Evolutionary conservation across 2,888 invertebrate genomes (phyloP), one percentile per base, ranked within the genome.

Genomic region (Tridacna crocea): DNA sequence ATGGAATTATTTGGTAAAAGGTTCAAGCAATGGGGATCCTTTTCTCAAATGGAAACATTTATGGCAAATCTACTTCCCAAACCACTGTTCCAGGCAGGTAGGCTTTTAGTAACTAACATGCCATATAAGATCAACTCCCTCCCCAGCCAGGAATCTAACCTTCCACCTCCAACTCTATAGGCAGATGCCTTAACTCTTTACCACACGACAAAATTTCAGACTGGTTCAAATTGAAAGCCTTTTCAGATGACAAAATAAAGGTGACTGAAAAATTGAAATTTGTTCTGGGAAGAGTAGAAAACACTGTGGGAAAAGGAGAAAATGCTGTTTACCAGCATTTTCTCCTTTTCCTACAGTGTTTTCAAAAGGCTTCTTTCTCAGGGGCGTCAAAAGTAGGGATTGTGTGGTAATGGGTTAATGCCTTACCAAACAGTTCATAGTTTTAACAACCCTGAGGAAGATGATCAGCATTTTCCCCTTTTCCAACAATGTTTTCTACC

Each of bases 241-340:
- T 19, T n/a, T 0, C 12, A 15, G n/a, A 60, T n/a, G 10, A 24
- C 24, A 22, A 19, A 60, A 19, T 19, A n/a, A n/a, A 60, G 8
- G n/a, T n/a, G 22, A n/a, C 2, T 24, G 6, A n/a, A 60, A 60
- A 22, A 11, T 0, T 2, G 60, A n/a, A 2, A 22, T 60, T 60
- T n/a, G n/a, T 10, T 60, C 1, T 11, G 0, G 1, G 11, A 22
- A 11, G 24, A n/a, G 60, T 12, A n/a, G 60, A 60, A 60, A 19
- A 60, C 17, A 60, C n/a, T 19, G 60, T 60, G n/a, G n/a, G n/a
- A n/a, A 60, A 60, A 19, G 60, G n/a, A 60, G 60, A 60, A 60
- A 60, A 22, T 60, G 15, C n/a, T 60, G n/a, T 0, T n/a, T 15
- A 60, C 11, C n/a, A n/a, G 10, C 27, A 24, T 13, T 26, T 26